Evolutionary conservation across 2,797 vertebrate species (phyloP).

Genomic region (Artibeus lituratus): DNA sequence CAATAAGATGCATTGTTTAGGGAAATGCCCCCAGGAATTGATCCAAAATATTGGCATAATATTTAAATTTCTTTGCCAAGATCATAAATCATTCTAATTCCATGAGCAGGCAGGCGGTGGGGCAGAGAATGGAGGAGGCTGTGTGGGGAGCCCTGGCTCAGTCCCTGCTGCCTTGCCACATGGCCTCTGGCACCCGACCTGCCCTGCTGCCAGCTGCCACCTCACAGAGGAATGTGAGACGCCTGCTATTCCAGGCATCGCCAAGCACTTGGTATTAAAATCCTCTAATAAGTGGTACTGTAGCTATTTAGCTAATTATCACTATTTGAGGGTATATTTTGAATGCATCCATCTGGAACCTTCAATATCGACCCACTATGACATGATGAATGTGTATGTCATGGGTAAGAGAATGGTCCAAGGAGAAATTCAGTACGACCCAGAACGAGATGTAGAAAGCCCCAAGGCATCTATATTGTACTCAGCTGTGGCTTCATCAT

Average conservation of each 20-base stretch:
- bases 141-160: rapidly evolving
- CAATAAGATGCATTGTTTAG: background rate
- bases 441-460: background rate
- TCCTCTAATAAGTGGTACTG: background rate
- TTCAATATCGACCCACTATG: background rate
- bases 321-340: background rate
- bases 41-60: constrained; percentile 41
- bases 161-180: background rate
- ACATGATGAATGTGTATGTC: background rate
- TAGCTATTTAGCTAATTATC: background rate
- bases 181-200: background rate
- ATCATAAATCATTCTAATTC: constrained; percentile 43
- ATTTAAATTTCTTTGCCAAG: constrained; percentile 40
- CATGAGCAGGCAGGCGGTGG: background rate
- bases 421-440: background rate
- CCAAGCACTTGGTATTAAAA: background rate
- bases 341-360: constrained; percentile 9
- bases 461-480: background rate
- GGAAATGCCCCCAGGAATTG: constrained; percentile 32
- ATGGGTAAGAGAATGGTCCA: background rate
- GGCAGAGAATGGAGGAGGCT: background rate
- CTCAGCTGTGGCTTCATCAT: background rate
- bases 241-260: background rate
- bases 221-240: background rate
- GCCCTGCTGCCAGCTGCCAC: background rate